phyloP scores from a whole-genome alignment of 2,797 vertebrate species.

The Choloepus didactylus region DNA sequence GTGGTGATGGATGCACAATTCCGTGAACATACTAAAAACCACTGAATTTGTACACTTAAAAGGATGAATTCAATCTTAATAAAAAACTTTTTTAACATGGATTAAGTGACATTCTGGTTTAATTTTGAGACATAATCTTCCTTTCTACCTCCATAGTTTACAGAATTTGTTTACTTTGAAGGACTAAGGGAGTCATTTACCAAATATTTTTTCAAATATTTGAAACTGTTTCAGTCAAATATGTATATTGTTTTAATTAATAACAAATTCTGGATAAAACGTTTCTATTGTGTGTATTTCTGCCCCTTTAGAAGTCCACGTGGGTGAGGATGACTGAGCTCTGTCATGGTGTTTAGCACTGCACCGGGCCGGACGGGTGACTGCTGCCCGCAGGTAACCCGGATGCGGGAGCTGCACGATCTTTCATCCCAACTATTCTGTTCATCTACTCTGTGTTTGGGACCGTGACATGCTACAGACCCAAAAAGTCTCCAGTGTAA shows the following conservation, averaged over 20 bases:
- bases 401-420: not conserved
- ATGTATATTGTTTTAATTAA: not conserved
- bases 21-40: not conserved
- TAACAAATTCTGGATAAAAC: not conserved
- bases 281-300: not conserved
- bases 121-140: not conserved
- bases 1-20: not conserved
- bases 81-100: not conserved
- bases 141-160: not conserved
- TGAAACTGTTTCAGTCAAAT: not conserved
- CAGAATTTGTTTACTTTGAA: slow-evolving; percentile 10
- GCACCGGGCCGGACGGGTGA: not conserved
- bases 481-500: not conserved
- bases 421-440: not conserved
- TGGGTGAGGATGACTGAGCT: not conserved
- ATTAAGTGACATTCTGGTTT: not conserved
- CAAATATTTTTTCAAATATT: not conserved
- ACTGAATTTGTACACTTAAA: not conserved
- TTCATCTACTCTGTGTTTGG: not conserved
- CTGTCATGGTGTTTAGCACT: not conserved
- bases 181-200: not conserved
- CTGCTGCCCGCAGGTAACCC: not conserved
- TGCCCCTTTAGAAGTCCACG: not conserved
- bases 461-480: not conserved
- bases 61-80: not conserved